Base-by-base conservation (phyloP, 2,888 invertebrate species). In the Nomada goodeniana region DNA sequence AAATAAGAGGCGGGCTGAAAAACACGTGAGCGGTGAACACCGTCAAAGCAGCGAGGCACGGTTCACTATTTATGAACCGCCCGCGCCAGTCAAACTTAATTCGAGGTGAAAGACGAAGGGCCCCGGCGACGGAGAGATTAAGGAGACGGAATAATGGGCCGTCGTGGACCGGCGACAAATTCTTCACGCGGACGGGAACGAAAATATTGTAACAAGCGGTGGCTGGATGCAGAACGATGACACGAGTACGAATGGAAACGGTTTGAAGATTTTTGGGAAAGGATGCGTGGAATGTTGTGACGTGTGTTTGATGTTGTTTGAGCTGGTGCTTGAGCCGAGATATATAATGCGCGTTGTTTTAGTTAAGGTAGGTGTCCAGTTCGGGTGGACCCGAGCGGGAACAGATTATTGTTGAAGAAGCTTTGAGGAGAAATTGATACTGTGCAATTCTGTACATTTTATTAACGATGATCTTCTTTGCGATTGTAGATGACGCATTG, bases 51-150 rank as follows among this genome's bases (percentile, higher is more conserved):
- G 86, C 88, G 60, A 73, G 80, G 84, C 88, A 60, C 88, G 80
- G 76, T 76, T 80, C 79, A 87, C 84, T 89, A 89, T 88, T 88
- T 88, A 89, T 89, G 88, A 89, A 89, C 84, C 83, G 69, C 60
- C 23, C 75, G 59, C 29, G 15, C 63, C 74, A 44, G 75, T 64
- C 68, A 67, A 71, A 73, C 78, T 57, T 83, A 74, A 88, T 85
- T 74, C 75, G 47, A 70, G 73, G 75, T 77, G 85, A 86, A 77
- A 86, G 80, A 82, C 76, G 78, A 84, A 76, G 63, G 60, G 74
- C 11, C 68, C 36, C 9, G 50, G 23, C 18, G 20, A 65, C 53
- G 44, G 65, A 80, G 63, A 85, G 64, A 80, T 70, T 52, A 71
- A 76, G 53, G 52, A 63, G 29, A 68, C 15, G 65, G 15, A 73